Conservation (phyloP, 2,888 invertebrate genomes). For the Sthenelais limicola region DNA sequence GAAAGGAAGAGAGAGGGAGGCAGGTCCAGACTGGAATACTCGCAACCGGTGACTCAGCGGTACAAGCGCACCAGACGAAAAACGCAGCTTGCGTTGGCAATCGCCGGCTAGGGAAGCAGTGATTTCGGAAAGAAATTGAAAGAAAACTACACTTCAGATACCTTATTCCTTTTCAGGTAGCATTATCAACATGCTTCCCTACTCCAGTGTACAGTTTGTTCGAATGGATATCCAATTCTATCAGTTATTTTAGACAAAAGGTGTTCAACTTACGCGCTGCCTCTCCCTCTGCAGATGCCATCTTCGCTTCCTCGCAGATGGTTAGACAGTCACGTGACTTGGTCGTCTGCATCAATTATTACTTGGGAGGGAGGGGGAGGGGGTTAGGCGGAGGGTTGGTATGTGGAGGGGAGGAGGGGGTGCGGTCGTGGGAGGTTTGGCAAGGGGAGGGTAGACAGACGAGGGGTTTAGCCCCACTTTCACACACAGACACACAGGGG, state of each 20-base stretch:
- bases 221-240: background rate
- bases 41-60: too few relatives aligned
- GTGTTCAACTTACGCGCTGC: conserved; percentile 3
- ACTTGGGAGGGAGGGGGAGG: background rate
- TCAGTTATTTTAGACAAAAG: background rate
- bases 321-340: conserved; percentile 29
- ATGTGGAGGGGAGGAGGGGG: background rate
- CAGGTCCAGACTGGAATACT: too few relatives aligned
- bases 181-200: background rate
- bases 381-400: background rate
- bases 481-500: too few relatives aligned
- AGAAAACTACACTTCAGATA: background rate
- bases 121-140: background rate
- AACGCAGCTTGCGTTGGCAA: too few relatives aligned
- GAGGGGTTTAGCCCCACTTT: too few relatives aligned
- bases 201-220: background rate
- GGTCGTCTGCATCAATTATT: conserved; percentile 29
- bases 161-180: background rate
- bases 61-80: too few relatives aligned
- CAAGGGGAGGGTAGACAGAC: too few relatives aligned
- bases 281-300: conserved; percentile 25
- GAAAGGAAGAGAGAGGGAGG: too few relatives aligned
- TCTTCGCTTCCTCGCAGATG: conserved; percentile 31
- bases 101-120: background rate
- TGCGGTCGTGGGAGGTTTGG: background rate